Evolutionary conservation across 2,888 invertebrate species (phyloP), one percentile per base, ranked within the genome.

Genomic region (Andrena flavipes): DNA sequence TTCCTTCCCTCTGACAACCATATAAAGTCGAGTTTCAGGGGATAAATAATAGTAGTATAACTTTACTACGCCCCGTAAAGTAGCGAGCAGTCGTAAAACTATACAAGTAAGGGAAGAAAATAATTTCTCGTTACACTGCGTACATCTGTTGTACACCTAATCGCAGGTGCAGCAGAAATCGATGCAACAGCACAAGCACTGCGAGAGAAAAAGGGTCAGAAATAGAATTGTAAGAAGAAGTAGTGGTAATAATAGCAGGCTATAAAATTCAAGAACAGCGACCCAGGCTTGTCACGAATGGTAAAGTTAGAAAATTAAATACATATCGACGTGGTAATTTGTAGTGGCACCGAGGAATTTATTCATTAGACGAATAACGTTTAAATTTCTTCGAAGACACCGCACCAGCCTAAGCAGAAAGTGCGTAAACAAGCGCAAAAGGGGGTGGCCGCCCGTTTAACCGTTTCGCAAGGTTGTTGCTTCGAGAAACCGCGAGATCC

Each of bases 401-500:
- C 35, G 35, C 8, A 5, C 5, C 35, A 5, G 4, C 3, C 20
- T n/a, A n/a, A n/a, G n/a, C 13, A 20, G 20, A 20, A n/a, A 30
- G 48, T 29, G 42, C 63, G 49, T 33, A 29, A 26, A 69, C 13
- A 35, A 29, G 0, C 20, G 33, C 64, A 35, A 5, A n/a, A 7
- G 2, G 13, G n/a, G 67, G 20, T 5, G 26, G 10, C 8, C 23
- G 16, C 30, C 13, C 16, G 5, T 49, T 23, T 26, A 74, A 42
- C 29, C 54, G 49, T 30, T 2, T 20, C 54, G 6, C 56, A 5
- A 8, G n/a, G 29, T 30, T 60, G 72, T 78, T 56, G n/a, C 62
- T 29, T 49, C n/a, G 26, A 8, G 13, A 64, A n/a, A 56, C n/a
- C 56, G 48, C 42, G 29, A 49, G 56, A 79, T 80, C 80, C 54